Conservation (phyloP, 1,140 invertebrate genomes). For the Scaptomyza pallida region DNA sequence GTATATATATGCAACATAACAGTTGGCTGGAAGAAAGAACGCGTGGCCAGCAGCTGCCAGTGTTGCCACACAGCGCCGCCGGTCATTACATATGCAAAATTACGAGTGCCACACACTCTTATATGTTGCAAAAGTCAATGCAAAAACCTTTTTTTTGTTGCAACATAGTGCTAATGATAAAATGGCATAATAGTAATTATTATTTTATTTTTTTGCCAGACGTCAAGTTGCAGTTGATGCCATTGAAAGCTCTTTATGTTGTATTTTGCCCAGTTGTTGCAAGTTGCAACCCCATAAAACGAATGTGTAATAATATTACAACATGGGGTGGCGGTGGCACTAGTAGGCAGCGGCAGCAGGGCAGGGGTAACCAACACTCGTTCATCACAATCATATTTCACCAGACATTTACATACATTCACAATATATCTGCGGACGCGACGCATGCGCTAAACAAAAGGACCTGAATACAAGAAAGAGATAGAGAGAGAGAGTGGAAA, state of each 20-base stretch:
- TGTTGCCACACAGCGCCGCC: slow-evolving; percentile 14
- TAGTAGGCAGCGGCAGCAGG: background rate
- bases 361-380: background rate
- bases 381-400: slow-evolving; percentile 18
- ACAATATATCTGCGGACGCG: slow-evolving; percentile 10
- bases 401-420: slow-evolving; percentile 1
- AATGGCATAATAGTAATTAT: slow-evolving; percentile 9
- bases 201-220: background rate
- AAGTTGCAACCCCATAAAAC: slow-evolving; percentile 8
- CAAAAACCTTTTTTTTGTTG: slow-evolving; percentile 42
- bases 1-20: slow-evolving; percentile 18
- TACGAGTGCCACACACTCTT: background rate
- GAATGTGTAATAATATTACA: slow-evolving; percentile 20
- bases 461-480: background rate
- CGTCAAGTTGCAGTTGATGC: slow-evolving; percentile 13
- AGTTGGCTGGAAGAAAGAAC: slow-evolving; percentile 17
- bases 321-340: slow-evolving; percentile 2
- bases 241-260: slow-evolving; percentile 34
- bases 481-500: background rate
- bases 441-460: slow-evolving; percentile 40
- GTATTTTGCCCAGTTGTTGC: background rate
- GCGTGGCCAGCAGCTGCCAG: slow-evolving; percentile 40
- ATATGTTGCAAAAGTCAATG: slow-evolving; percentile 41
- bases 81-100: slow-evolving; percentile 1
- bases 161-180: slow-evolving; percentile 25